phyloP scores from a whole-genome alignment of 1,140 invertebrate genomes.

The Laodelphax striatellus region DNA sequence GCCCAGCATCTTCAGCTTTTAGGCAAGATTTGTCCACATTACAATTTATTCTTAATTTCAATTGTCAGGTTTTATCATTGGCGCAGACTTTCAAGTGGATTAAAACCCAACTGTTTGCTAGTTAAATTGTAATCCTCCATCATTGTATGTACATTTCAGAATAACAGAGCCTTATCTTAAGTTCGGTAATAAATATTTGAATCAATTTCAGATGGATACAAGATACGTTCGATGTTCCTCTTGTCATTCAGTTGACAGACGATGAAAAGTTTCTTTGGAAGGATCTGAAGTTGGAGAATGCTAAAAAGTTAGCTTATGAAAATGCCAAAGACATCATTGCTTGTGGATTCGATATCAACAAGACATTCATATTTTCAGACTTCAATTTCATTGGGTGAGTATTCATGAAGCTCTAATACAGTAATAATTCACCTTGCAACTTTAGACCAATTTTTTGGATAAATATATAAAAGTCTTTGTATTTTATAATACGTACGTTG shows the following conservation, averaged over 20 bases:
- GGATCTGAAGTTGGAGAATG: conserved; percentile 83
- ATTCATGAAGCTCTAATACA: not conserved
- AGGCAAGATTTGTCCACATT: too few relatives aligned
- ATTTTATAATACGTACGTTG: too few relatives aligned
- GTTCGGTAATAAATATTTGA: too few relatives aligned
- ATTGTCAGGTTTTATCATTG: too few relatives aligned
- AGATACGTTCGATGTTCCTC: conserved; percentile 92
- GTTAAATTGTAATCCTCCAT: too few relatives aligned
- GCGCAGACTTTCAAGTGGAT: too few relatives aligned
- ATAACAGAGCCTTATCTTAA: too few relatives aligned
- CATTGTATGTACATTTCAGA: too few relatives aligned
- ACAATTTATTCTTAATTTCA: too few relatives aligned
- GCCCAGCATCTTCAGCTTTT: too few relatives aligned
- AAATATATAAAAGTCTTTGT: too few relatives aligned
- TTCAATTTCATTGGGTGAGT: conserved; percentile 85
- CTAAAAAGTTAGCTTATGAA: conserved; percentile 69
- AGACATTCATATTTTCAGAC: conserved; percentile 97
- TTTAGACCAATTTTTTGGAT: not conserved
- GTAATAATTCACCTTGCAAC: not conserved
- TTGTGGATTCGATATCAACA: conserved; percentile 88
- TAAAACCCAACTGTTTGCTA: too few relatives aligned
- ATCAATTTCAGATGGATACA: conserved; percentile 76
- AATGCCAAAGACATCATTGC: conserved; percentile 99
- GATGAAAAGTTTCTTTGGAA: conserved; percentile 99
- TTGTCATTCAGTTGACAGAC: conserved; percentile 95